Conservation (phyloP, 2,888 invertebrate species). For the Phasia obesa region DNA sequence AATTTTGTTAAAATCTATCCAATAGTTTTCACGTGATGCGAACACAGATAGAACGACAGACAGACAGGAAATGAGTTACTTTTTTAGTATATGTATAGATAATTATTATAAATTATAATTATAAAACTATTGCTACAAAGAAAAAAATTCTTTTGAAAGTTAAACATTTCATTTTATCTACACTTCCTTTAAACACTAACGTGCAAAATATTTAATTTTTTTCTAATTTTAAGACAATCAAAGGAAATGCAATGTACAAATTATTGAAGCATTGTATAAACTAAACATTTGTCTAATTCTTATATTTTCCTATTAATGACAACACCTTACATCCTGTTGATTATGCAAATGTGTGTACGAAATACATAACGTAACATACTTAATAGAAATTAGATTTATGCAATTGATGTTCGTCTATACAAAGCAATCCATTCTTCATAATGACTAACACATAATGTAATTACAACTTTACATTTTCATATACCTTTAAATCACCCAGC, state of each 20-base stretch:
- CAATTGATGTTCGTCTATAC: background rate
- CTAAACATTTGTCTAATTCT: background rate
- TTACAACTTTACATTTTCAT: background rate
- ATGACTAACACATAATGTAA: conserved; percentile 5
- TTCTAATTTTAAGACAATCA: conserved; percentile 8
- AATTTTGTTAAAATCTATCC: too few relatives aligned
- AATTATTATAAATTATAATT: too few relatives aligned
- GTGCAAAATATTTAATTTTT: too few relatives aligned
- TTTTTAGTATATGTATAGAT: too few relatives aligned
- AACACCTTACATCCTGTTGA: conserved; percentile 17
- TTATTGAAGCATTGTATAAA: conserved; percentile 21
- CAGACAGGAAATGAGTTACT: too few relatives aligned
- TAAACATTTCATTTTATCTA: too few relatives aligned
- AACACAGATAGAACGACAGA: too few relatives aligned
- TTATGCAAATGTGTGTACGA: background rate
- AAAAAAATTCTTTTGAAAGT: too few relatives aligned
- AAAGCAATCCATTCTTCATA: background rate
- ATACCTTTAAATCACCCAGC: background rate
- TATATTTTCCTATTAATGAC: conserved; percentile 8
- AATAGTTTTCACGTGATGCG: too few relatives aligned
- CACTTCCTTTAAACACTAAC: too few relatives aligned
- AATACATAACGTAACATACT: background rate
- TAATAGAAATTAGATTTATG: conserved; percentile 7
- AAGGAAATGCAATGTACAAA: conserved; percentile 4
- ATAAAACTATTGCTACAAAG: too few relatives aligned